These are phyloP conservation scores for Helogale parvula DNA, from an alignment of 2,113 vertebrate genomes.

Conservation along the genomic window DNA sequence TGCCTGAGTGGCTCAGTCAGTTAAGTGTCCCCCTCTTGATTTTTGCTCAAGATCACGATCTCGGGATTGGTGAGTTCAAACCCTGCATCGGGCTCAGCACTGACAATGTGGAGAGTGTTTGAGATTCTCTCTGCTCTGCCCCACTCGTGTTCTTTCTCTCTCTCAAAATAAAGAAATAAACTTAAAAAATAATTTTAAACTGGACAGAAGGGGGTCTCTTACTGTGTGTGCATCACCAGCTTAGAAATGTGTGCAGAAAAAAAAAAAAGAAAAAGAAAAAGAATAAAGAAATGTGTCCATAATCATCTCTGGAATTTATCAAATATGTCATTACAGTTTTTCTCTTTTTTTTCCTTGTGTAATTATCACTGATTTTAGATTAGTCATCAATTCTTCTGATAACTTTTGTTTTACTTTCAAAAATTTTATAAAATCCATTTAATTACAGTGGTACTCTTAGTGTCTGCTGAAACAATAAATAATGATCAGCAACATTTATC, in stretches of 20 bases:
- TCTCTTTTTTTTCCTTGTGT: background rate
- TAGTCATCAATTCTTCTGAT: background rate
- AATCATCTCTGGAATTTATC: background rate
- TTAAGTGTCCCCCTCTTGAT: too few relatives aligned
- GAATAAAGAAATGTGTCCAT: background rate
- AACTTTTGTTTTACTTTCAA: constrained; percentile 13
- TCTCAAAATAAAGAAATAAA: too few relatives aligned
- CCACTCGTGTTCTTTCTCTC: too few relatives aligned
- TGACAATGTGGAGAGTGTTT: too few relatives aligned
- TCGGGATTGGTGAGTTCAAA: too few relatives aligned
- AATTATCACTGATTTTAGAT: background rate
- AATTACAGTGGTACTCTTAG: background rate
- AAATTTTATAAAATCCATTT: background rate
- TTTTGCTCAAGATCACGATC: too few relatives aligned
- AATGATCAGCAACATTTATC: background rate
- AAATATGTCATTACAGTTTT: background rate
- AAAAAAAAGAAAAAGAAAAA: too few relatives aligned
- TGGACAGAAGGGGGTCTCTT: background rate
- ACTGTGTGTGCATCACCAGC: background rate
- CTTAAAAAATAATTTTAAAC: background rate
- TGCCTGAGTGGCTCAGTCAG: too few relatives aligned
- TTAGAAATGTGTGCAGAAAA: background rate
- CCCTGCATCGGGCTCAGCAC: too few relatives aligned
- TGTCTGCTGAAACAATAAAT: background rate
- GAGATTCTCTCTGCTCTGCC: too few relatives aligned